A percentile compares a stretch with the other conserved stretches of the same genome.
These are phyloP conservation scores for Machimus atricapillus DNA, from an alignment of 2,888 invertebrate genomes.

Conservation along the genomic window DNA sequence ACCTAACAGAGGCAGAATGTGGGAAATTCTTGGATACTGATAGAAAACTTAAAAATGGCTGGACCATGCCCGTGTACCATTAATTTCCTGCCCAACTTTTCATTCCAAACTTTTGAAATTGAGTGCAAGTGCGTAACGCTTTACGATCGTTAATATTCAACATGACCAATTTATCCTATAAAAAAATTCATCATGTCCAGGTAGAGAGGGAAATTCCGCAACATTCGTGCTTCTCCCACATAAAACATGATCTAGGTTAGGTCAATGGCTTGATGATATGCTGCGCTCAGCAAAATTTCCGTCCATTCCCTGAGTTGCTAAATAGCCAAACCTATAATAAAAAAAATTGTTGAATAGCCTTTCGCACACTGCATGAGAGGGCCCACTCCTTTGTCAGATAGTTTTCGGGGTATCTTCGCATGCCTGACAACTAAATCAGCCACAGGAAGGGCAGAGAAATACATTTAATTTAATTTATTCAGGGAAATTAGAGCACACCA, in stretches of 20 bases:
- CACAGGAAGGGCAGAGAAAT: neutral
- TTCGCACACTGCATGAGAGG: neutral
- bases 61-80: neutral
- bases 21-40: neutral
- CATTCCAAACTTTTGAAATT: neutral
- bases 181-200: neutral
- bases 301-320: neutral
- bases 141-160: neutral
- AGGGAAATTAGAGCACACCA: neutral
- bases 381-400: neutral
- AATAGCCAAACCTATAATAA: neutral
- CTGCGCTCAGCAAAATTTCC: neutral
- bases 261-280: neutral
- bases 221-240: neutral
- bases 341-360: neutral
- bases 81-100: neutral
- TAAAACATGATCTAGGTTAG: neutral
- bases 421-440: conserved; percentile 13
- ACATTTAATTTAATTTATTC: conserved; percentile 20
- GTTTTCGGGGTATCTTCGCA: neutral
- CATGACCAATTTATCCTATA: neutral
- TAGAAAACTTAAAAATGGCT: neutral
- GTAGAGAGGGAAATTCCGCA: neutral
- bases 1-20: neutral
- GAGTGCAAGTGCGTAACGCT: neutral